phyloP scores from a whole-genome alignment of 2,797 vertebrate species.

The Platyrinchus mystaceus region DNA sequence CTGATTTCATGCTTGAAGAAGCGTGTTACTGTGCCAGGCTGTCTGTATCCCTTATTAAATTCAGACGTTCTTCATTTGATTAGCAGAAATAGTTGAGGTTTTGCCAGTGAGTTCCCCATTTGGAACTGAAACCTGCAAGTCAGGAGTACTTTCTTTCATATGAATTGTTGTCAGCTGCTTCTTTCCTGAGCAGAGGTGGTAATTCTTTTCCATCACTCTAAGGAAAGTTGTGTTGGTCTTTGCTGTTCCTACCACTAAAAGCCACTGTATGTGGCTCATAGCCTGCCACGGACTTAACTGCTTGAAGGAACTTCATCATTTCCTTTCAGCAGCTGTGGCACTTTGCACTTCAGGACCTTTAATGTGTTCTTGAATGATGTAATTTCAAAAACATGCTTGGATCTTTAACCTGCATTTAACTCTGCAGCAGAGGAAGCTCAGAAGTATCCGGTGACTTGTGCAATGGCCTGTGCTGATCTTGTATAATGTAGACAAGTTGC shows the following conservation, averaged over 20 bases:
- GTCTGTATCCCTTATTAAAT: background rate
- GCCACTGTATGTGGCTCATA: background rate
- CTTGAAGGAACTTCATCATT: background rate
- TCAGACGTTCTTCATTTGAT: background rate
- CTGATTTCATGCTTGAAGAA: background rate
- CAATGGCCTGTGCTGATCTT: background rate
- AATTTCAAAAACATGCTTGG: background rate
- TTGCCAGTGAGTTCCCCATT: background rate
- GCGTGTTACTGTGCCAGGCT: background rate
- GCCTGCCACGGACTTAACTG: background rate
- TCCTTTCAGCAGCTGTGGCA: background rate
- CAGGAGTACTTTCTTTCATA: background rate
- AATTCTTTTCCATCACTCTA: background rate
- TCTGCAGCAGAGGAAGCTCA: background rate
- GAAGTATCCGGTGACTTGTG: background rate
- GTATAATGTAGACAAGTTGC: background rate
- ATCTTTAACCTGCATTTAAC: background rate
- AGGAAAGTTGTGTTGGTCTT: background rate
- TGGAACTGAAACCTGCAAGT: background rate
- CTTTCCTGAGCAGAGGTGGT: background rate
- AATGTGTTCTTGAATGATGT: background rate
- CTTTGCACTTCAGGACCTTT: background rate
- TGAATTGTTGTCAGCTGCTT: background rate
- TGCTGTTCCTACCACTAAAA: background rate
- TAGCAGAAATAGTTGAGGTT: background rate